Evolutionary conservation across 2,888 invertebrate genomes (phyloP).

Genomic region (Plebejus anna): DNA sequence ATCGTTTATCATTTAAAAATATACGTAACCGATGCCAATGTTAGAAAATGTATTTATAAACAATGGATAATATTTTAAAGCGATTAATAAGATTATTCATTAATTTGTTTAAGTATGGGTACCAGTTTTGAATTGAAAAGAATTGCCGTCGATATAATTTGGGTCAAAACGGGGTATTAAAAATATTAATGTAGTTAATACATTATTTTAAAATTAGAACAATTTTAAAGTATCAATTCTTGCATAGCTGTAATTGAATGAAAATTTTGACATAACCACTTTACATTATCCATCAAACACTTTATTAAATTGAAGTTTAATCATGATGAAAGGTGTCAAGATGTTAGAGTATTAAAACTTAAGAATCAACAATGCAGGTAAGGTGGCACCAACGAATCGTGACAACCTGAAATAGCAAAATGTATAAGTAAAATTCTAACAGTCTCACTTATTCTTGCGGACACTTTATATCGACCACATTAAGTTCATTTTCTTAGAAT

Average conservation of each 20-base stretch:
- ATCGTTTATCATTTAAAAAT: conserved; percentile 25
- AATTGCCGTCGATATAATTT: too few relatives aligned
- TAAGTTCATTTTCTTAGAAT: neutral
- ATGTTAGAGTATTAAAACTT: neutral
- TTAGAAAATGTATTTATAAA: conserved; percentile 13
- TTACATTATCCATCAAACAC: too few relatives aligned
- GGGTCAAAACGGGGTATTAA: too few relatives aligned
- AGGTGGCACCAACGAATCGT: conserved; percentile 24
- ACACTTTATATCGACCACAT: neutral
- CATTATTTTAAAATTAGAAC: too few relatives aligned
- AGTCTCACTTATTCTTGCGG: neutral
- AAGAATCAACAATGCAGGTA: neutral
- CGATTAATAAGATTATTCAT: neutral
- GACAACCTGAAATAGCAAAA: conserved; percentile 19
- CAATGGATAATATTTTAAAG: neutral
- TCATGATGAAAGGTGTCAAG: neutral
- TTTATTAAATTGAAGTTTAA: too few relatives aligned
- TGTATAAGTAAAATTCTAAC: conserved; percentile 6
- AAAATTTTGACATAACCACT: too few relatives aligned
- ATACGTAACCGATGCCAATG: conserved; percentile 27
- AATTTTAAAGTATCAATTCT: too few relatives aligned
- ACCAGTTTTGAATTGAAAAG: too few relatives aligned
- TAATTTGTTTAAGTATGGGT: neutral
- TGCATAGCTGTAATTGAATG: too few relatives aligned
- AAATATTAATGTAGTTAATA: too few relatives aligned